phyloP scores from a whole-genome alignment of 2,113 vertebrate genomes.

The Chrysochloris asiatica region DNA sequence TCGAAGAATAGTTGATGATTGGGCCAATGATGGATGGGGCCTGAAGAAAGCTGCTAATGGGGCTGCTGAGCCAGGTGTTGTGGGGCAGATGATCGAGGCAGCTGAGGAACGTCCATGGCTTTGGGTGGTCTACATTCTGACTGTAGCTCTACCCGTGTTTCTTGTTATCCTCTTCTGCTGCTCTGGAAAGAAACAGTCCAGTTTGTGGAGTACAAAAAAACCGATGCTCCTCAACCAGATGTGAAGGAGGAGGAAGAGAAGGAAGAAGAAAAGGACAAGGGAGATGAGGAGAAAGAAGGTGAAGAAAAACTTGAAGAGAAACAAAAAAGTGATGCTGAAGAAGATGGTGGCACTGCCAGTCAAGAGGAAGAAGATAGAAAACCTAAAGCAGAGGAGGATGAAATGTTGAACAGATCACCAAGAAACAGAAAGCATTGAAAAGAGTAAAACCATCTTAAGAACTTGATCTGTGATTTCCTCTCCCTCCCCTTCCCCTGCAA shows the following conservation, averaged over 20 bases:
- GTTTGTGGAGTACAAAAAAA: constrained; percentile 95
- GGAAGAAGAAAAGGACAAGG: constrained; percentile 85
- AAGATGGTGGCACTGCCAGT: constrained; percentile 83
- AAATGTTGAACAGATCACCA: constrained; percentile 94
- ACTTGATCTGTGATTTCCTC: constrained; percentile 83
- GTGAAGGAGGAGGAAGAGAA: constrained; percentile 92
- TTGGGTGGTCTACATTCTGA: constrained; percentile 96
- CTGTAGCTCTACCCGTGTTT: constrained; percentile 93
- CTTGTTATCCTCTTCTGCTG: constrained; percentile 98
- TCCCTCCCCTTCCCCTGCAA: constrained; percentile 69
- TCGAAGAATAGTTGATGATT: constrained; percentile 91
- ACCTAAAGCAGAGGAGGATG: constrained; percentile 89
- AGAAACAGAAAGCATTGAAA: constrained; percentile 94
- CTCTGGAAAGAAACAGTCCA: constrained; percentile 96
- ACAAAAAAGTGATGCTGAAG: constrained; percentile 88
- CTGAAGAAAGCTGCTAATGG: constrained; percentile 98
- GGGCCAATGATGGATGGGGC: constrained; percentile 95
- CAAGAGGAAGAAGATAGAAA: constrained; percentile 85
- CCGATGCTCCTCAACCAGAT: constrained; percentile 96
- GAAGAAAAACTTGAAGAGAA: constrained; percentile 89
- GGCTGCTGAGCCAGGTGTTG: constrained; percentile 95
- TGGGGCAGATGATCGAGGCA: constrained; percentile 94
- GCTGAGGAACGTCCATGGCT: constrained; percentile 98
- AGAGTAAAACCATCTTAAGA: constrained; percentile 90
- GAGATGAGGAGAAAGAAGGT: constrained; percentile 82